Evolutionary conservation across 2,888 invertebrate species (phyloP), one percentile per base, ranked within the genome.

Genomic region (Pristionchus entomophagus): DNA sequence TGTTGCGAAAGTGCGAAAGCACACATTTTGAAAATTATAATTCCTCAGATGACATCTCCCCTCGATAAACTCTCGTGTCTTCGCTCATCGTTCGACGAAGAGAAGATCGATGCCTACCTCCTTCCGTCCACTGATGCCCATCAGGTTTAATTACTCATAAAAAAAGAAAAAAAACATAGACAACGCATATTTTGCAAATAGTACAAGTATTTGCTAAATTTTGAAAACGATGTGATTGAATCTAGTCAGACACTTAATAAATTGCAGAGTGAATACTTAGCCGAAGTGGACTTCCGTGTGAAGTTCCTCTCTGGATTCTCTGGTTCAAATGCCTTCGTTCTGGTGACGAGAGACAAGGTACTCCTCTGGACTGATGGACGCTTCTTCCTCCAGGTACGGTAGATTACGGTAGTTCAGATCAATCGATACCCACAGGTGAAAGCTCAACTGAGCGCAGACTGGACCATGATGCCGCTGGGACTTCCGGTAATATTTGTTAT

Each of bases 331-430:
- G 98, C 95, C 92, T 93, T 87, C 84, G 89, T 90, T 17, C 88
- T 91, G 29, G 89, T 93, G n/a, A 92, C 92, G 4, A 65, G 87
- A 29, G 94, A 95, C 12, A 90, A 94, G 86, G 95, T 95, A 35
- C 94, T 94, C 0, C 94, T 99, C n/a, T 99, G 99, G 98, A 99
- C 99, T 0, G 99, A 99, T 94, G 99, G 98, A 0, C 95, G 99
- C 12, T 99, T 99, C 94, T 97, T 96, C 94, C 95, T 97, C 41
- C 99, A 99, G 88, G 92, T 90, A 29, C 8, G 22, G n/a, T 17
- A 59, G 56, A 53, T 17, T 10, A n/a, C n/a, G n/a, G n/a, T n/a
- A n/a, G n/a, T n/a, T 4, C 14, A 22, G n/a, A 73, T 73, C 26
- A 41, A 73, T 73, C 8, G 41, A 73, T 73, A 45, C 22, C 26